These are phyloP conservation scores for Cyclura pinguis DNA, from an alignment of 2,797 vertebrate genomes.

Conservation along the genomic window DNA sequence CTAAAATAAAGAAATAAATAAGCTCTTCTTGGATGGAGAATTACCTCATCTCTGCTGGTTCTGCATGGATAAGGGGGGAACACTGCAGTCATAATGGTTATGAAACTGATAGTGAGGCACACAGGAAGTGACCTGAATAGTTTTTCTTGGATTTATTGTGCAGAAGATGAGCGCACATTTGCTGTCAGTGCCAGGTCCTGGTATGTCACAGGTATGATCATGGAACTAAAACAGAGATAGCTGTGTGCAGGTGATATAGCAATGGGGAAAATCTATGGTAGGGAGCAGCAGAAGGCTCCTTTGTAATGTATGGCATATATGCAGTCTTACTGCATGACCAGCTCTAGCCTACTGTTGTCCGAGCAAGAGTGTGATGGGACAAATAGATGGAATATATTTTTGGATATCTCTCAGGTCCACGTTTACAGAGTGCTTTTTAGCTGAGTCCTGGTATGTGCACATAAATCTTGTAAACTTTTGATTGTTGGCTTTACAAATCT, in stretches of 20 bases:
- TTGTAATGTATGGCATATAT: not conserved
- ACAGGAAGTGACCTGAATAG: not conserved
- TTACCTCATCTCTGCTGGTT: not conserved
- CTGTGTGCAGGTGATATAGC: not conserved
- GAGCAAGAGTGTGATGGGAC: not conserved
- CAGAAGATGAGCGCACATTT: not conserved
- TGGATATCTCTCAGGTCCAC: not conserved
- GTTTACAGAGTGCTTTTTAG: not conserved
- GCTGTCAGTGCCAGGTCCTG: not conserved
- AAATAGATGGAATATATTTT: not conserved
- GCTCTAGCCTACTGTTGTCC: not conserved
- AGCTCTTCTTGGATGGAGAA: not conserved
- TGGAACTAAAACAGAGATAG: not conserved
- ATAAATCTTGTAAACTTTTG: not conserved
- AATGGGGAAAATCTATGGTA: not conserved
- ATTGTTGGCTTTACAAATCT: conserved; percentile 2
- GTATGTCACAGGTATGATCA: not conserved
- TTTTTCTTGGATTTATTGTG: not conserved
- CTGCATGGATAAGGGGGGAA: not conserved
- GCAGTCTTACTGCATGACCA: not conserved
- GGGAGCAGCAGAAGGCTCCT: not conserved
- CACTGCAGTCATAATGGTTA: not conserved
- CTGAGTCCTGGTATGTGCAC: not conserved
- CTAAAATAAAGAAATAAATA: not conserved
- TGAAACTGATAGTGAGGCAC: not conserved